Evolutionary conservation across 2,797 vertebrate species (phyloP), one percentile per base, ranked within the genome.

Genomic region (Oreonectes daqikongensis): DNA sequence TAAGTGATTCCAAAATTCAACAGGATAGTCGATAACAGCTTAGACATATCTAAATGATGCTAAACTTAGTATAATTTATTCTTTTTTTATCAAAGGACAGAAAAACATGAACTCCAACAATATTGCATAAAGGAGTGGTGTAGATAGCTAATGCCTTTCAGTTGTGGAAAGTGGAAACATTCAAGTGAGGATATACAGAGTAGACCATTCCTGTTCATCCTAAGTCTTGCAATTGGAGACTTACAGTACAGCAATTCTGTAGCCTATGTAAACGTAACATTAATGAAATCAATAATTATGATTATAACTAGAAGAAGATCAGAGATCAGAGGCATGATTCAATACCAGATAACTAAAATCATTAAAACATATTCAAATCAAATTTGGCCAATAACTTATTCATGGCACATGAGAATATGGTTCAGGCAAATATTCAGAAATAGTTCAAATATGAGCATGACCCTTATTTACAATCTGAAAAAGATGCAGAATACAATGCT

Each of bases 401-500:
- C 20, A 20, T 73, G 53, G 69, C 24, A 71, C 18, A 1, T 10
- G 44, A 30, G 14, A 59, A 30, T 26, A 63, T 18, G 5, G 12
- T 59, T 59, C 22, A 65, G 48, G 32, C 38, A 60, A 63, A 28
- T 9, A 42, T 11, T 42, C 48, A 5, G 50, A 44, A 48, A 57
- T 4, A 22, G 5, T 20, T 73, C 42, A 63, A 59, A 15, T 42
- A 28, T 46, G 32, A 53, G 30, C 20, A 17, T 2, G 30, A 73
- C 26, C 46, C 44, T 38, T 46, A 38, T 35, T 40, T 40, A 65
- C 44, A 65, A 70, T 78, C 72, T 53, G 79, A 79, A 85, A 82
- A 88, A 88, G 82, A 81, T 81, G 83, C 73, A 84, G 83, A 80
- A 83, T 85, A 83, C 75, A 81, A 88, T 90, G 87, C 87, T 76